These are phyloP conservation scores for Atopsyche davidsoni DNA, from an alignment of 1,140 invertebrate genomes.

Conservation along the genomic window DNA sequence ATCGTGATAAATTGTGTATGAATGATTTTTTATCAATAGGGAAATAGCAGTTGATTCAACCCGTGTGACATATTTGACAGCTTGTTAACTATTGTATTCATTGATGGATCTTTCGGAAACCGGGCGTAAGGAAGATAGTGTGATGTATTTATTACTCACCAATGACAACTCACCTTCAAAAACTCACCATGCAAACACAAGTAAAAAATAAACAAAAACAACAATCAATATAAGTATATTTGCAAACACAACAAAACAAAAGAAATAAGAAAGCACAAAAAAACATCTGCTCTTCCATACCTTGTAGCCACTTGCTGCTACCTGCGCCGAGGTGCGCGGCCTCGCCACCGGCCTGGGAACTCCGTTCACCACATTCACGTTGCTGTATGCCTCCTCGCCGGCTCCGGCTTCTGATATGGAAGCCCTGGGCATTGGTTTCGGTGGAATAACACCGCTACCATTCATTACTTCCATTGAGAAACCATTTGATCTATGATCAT, in stretches of 20 bases:
- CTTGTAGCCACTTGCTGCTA: slow-evolving; percentile 60
- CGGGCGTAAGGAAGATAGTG: too few species aligned
- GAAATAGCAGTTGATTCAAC: too few species aligned
- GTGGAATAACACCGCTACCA: slow-evolving; percentile 45
- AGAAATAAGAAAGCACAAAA: slow-evolving; percentile 26
- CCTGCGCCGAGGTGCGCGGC: slow-evolving; percentile 60
- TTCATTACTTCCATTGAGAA: slow-evolving; percentile 30
- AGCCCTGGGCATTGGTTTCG: slow-evolving; percentile 65
- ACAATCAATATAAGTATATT: slow-evolving; percentile 19
- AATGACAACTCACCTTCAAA: too few species aligned
- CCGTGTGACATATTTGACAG: too few species aligned
- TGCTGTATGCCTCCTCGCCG: slow-evolving; percentile 35
- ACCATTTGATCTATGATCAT: slow-evolving; percentile 28
- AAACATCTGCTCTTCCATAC: slow-evolving; percentile 42
- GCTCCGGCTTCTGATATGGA: slow-evolving; percentile 45
- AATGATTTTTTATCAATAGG: too few species aligned
- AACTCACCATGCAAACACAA: slow-evolving; percentile 19
- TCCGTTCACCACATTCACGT: slow-evolving; percentile 32
- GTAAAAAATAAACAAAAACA: slow-evolving; percentile 25
- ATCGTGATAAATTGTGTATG: too few species aligned
- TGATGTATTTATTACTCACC: too few species aligned
- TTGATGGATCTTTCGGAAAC: too few species aligned
- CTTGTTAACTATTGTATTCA: too few species aligned
- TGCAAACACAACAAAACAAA: slow-evolving; percentile 22
- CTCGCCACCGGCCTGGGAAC: slow-evolving; percentile 64